These are phyloP conservation scores for Chionoecetes opilio DNA, from an alignment of 1,140 invertebrate species.

Conservation along the genomic window DNA sequence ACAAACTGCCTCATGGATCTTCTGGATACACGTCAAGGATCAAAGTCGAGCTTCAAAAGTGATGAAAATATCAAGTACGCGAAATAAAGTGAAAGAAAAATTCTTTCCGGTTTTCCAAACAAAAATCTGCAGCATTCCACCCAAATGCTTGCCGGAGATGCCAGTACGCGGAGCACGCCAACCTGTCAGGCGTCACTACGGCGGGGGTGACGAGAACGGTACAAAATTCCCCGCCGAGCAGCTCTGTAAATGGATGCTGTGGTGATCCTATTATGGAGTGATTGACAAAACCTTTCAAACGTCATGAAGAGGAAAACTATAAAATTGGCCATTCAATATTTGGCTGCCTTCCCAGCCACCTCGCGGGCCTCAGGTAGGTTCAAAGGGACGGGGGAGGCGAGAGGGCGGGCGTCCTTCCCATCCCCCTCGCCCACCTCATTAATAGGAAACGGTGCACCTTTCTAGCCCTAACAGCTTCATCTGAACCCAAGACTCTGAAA, in stretches of 20 bases:
- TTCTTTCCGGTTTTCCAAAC: too few species aligned
- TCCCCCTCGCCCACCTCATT: neutral
- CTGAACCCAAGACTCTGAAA: neutral
- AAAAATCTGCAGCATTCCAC: slow-evolving; percentile 20
- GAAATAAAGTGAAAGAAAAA: too few species aligned
- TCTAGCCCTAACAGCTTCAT: slow-evolving; percentile 34
- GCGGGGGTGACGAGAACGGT: neutral
- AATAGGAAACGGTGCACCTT: slow-evolving; percentile 4
- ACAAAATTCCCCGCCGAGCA: neutral
- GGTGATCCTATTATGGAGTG: neutral
- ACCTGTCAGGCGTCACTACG: neutral
- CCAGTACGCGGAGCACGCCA: neutral
- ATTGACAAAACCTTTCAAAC: slow-evolving; percentile 17
- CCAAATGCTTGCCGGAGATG: neutral
- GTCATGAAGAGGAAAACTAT: slow-evolving; percentile 18
- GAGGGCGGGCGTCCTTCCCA: neutral
- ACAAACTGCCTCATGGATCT: too few species aligned
- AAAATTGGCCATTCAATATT: slow-evolving; percentile 41
- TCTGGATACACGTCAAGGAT: too few species aligned
- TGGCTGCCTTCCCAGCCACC: slow-evolving; percentile 42
- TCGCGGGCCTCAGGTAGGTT: slow-evolving; percentile 51
- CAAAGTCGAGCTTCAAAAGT: too few species aligned
- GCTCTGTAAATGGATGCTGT: neutral
- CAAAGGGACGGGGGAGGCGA: slow-evolving; percentile 6
- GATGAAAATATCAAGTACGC: too few species aligned